phyloP scores from a whole-genome alignment of 1,140 invertebrate species.

The Diabrotica virgifera region DNA sequence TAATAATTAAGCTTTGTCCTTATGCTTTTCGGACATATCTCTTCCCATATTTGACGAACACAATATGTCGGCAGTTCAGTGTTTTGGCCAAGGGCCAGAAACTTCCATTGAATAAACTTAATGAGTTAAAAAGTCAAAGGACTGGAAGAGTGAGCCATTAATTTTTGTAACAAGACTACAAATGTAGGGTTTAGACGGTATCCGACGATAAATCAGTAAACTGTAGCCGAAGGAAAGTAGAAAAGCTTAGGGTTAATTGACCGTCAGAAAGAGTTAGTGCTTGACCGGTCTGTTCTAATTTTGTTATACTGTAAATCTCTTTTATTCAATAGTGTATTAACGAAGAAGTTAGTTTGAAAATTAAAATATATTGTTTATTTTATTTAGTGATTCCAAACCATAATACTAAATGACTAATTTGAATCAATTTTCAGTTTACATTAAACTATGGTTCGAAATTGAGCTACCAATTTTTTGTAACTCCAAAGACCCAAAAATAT shows the following conservation, averaged over 20 bases:
- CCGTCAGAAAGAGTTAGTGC: conserved; percentile 1
- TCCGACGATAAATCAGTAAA: conserved; percentile 2
- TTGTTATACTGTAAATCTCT: not conserved
- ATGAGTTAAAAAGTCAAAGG: conserved; percentile 2
- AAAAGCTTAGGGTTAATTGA: conserved; percentile 2
- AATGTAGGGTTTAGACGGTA: conserved; percentile 2
- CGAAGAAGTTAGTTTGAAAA: not conserved
- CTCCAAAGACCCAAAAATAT: too few relatives aligned
- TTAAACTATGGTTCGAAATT: too few relatives aligned
- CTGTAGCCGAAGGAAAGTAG: not conserved
- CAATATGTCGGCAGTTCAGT: not conserved
- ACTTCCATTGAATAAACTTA: not conserved
- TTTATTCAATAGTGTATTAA: not conserved
- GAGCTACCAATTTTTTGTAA: too few relatives aligned
- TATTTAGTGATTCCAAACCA: too few relatives aligned
- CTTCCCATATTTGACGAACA: not conserved
- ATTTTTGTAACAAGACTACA: conserved; percentile 3
- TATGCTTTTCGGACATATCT: too few relatives aligned
- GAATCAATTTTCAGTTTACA: too few relatives aligned
- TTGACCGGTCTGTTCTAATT: not conserved
- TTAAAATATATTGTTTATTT: not conserved
- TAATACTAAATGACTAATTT: too few relatives aligned
- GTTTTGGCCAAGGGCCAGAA: not conserved
- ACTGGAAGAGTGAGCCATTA: conserved; percentile 1
- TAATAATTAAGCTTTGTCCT: too few relatives aligned